These are phyloP conservation scores for Ptychoptera albimana DNA, from an alignment of 2,888 invertebrate species.

Conservation along the genomic window DNA sequence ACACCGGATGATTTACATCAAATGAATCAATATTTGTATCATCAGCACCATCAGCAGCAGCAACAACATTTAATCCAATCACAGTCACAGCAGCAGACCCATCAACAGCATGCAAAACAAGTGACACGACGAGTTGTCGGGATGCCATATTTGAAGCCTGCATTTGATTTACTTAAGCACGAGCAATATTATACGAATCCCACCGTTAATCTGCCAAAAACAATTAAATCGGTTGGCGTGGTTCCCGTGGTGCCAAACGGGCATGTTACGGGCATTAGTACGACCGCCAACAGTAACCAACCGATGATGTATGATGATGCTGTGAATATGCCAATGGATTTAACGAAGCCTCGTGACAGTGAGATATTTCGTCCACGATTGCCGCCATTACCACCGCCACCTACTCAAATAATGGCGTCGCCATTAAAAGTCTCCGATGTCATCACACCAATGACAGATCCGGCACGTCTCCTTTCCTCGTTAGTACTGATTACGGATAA, in stretches of 20 bases:
- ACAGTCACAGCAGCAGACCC: neutral
- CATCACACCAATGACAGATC: conserved; percentile 20
- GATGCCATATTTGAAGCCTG: conserved; percentile 28
- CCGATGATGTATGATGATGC: conserved; percentile 1
- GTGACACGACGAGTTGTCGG: conserved; percentile 20
- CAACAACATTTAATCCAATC: neutral
- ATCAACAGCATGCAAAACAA: conserved; percentile 2
- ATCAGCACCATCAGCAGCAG: neutral
- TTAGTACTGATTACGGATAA: conserved; percentile 28
- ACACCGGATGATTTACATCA: neutral
- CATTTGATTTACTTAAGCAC: conserved; percentile 29
- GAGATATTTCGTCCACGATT: conserved; percentile 6
- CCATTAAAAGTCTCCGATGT: conserved; percentile 17
- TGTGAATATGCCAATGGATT: conserved; percentile 22
- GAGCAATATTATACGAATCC: conserved; percentile 31
- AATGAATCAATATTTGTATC: no score
- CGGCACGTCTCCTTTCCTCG: conserved; percentile 25
- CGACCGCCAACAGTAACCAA: neutral
- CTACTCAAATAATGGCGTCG: conserved; percentile 5
- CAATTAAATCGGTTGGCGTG: neutral
- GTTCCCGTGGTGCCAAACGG: neutral
- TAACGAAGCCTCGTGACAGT: conserved; percentile 24
- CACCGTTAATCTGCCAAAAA: conserved; percentile 13
- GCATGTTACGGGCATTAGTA: neutral
- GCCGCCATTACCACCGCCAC: neutral